Conservation (phyloP, 2,797 vertebrate genomes). For the Chelon auratus region DNA sequence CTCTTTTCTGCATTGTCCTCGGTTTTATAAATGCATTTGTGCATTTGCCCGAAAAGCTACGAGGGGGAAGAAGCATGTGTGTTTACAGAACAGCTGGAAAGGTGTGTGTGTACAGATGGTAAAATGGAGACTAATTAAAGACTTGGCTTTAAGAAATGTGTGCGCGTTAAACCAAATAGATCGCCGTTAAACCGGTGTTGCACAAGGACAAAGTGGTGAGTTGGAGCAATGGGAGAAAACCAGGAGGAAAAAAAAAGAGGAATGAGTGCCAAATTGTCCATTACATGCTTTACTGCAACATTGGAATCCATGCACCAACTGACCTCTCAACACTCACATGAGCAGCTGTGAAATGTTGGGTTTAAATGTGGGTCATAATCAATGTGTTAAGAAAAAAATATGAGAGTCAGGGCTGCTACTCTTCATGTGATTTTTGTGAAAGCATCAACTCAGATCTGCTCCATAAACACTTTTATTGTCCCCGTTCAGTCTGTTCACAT, state of each 20-base stretch:
- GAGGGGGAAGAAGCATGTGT: conserved; percentile 3
- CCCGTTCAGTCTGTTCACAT: not conserved
- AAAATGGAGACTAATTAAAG: conserved; percentile 17
- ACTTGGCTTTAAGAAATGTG: not conserved
- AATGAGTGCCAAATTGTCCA: conserved; percentile 68
- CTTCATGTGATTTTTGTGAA: too few species aligned
- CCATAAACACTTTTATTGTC: not conserved
- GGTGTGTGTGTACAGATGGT: conserved; percentile 34
- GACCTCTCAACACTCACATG: conserved; percentile 50
- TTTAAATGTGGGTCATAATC: not conserved
- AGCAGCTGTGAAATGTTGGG: not conserved
- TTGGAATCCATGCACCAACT: conserved; percentile 75
- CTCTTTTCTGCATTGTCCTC: not conserved
- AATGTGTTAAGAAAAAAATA: too few species aligned
- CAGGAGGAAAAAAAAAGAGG: conserved; percentile 6
- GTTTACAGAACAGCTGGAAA: conserved; percentile 53
- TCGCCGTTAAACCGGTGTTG: not conserved
- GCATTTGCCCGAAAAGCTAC: conserved; percentile 15
- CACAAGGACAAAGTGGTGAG: not conserved
- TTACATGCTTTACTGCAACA: conserved; percentile 77
- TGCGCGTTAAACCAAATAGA: too few species aligned
- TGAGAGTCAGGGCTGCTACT: too few species aligned
- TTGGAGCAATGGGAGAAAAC: conserved; percentile 8
- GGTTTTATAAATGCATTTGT: not conserved
- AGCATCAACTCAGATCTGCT: not conserved